A percentile compares a stretch with the other conserved stretches of the same genome.
Conservation (phyloP, 2,797 vertebrate genomes). For the Micrastur ruficollis region DNA sequence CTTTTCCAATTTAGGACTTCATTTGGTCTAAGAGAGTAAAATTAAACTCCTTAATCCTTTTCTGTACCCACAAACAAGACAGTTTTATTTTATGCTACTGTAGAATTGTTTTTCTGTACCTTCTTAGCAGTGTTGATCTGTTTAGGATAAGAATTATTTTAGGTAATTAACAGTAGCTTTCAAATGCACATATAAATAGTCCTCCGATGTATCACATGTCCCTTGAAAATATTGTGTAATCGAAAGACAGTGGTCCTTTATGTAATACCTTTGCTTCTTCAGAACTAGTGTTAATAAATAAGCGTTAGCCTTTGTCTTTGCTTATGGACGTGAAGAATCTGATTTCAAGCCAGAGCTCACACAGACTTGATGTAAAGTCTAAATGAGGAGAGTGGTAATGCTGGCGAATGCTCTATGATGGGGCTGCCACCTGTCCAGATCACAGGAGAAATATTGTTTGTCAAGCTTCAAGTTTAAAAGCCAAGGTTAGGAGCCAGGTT, state of each 20-base stretch:
- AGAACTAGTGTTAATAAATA: slow-evolving; percentile 6
- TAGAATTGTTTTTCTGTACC: not conserved
- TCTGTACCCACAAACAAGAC: not conserved
- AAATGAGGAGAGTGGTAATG: slow-evolving; percentile 60
- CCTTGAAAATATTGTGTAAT: slow-evolving; percentile 33
- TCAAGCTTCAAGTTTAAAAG: slow-evolving; percentile 23
- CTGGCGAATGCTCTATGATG: not conserved
- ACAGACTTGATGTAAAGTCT: slow-evolving; percentile 60
- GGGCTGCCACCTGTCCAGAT: slow-evolving; percentile 58
- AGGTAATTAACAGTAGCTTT: slow-evolving; percentile 40
- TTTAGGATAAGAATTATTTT: slow-evolving; percentile 39
- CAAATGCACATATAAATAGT: not conserved
- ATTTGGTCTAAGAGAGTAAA: slow-evolving; percentile 70
- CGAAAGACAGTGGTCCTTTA: slow-evolving; percentile 13
- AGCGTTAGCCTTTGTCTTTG: slow-evolving; percentile 48
- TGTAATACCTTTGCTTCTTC: slow-evolving; percentile 30
- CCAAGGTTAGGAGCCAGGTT: slow-evolving; percentile 38
- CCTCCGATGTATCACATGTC: not conserved
- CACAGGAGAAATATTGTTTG: slow-evolving; percentile 3
- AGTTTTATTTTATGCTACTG: slow-evolving; percentile 2
- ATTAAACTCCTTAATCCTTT: slow-evolving; percentile 60
- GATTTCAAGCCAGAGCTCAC: slow-evolving; percentile 54
- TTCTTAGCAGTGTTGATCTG: not conserved
- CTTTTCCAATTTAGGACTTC: slow-evolving; percentile 91
- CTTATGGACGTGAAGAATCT: slow-evolving; percentile 31